Percentiles rank a stretch among this genome's conserved stretches.
Evolutionary conservation across 2,888 invertebrate genomes (phyloP).

Genomic region (Pterobdella sp.): DNA sequence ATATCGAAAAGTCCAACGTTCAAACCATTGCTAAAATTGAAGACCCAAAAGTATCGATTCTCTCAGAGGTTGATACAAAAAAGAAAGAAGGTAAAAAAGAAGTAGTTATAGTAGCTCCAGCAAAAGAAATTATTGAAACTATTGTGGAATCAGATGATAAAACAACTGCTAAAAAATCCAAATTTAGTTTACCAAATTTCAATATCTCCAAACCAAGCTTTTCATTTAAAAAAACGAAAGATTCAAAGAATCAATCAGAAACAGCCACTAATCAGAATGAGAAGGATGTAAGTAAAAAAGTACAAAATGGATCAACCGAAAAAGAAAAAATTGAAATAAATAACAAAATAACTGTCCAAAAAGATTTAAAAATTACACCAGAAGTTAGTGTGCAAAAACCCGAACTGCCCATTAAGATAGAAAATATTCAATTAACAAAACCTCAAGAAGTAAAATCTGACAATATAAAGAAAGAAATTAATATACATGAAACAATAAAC

Average conservation of each 20-base stretch:
- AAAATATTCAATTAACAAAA: neutral
- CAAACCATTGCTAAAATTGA: too few relatives aligned
- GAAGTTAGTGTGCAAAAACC: neutral
- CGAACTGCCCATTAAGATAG: neutral
- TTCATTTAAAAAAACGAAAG: neutral
- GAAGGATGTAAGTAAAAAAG: neutral
- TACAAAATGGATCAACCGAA: neutral
- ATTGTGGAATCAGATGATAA: neutral
- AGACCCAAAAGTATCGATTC: too few relatives aligned
- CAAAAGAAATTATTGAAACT: conserved; percentile 7
- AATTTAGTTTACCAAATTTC: conserved; percentile 6
- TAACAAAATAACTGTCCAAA: neutral
- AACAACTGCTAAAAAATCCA: neutral
- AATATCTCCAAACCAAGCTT: conserved; percentile 9
- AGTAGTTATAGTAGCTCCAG: neutral
- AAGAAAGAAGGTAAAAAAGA: neutral
- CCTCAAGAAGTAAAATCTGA: neutral
- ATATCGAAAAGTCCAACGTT: too few relatives aligned
- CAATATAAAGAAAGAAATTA: neutral
- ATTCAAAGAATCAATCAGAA: neutral
- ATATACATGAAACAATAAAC: neutral
- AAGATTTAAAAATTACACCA: neutral
- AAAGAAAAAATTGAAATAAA: neutral
- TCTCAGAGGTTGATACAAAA: too few relatives aligned
- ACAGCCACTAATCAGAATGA: conserved; percentile 10